phyloP scores from a whole-genome alignment of 1,140 invertebrate species.

The Atta colombica region DNA sequence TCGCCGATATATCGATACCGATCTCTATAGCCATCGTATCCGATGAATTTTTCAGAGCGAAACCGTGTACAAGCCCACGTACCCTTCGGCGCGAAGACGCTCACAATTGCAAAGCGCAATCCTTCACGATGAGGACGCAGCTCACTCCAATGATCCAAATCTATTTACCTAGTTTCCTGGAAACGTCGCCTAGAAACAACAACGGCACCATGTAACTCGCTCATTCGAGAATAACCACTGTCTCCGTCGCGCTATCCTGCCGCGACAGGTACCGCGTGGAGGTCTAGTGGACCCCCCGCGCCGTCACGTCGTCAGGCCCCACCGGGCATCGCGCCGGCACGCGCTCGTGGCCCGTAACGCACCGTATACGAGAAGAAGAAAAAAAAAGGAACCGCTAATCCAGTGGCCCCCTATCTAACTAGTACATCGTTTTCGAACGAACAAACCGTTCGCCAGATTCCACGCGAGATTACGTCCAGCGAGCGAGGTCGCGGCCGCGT shows the following conservation, averaged over 20 bases:
- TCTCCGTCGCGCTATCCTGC: neutral
- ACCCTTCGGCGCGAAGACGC: slow-evolving; percentile 23
- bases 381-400: slow-evolving; percentile 74
- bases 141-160: slow-evolving; percentile 77
- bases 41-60: slow-evolving; percentile 40
- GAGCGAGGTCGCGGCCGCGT: slow-evolving; percentile 50
- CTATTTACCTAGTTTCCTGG: slow-evolving; percentile 77
- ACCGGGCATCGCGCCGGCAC: slow-evolving; percentile 46
- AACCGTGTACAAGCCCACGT: neutral
- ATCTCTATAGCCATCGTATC: slow-evolving; percentile 7
- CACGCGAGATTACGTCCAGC: slow-evolving; percentile 66
- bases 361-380: slow-evolving; percentile 1
- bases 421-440: slow-evolving; percentile 77
- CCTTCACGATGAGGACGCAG: neutral
- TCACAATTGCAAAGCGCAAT: slow-evolving; percentile 13
- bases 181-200: slow-evolving; percentile 59
- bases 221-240: slow-evolving; percentile 27
- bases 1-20: slow-evolving; percentile 52
- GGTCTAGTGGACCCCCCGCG: slow-evolving; percentile 37
- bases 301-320: slow-evolving; percentile 14
- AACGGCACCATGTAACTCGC: slow-evolving; percentile 26
- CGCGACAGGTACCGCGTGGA: slow-evolving; percentile 19
- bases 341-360: slow-evolving; percentile 62
- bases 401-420: slow-evolving; percentile 78
- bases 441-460: slow-evolving; percentile 76